Base-by-base conservation (phyloP, 2,113 vertebrate genomes). In the Pao palembangensis region DNA sequence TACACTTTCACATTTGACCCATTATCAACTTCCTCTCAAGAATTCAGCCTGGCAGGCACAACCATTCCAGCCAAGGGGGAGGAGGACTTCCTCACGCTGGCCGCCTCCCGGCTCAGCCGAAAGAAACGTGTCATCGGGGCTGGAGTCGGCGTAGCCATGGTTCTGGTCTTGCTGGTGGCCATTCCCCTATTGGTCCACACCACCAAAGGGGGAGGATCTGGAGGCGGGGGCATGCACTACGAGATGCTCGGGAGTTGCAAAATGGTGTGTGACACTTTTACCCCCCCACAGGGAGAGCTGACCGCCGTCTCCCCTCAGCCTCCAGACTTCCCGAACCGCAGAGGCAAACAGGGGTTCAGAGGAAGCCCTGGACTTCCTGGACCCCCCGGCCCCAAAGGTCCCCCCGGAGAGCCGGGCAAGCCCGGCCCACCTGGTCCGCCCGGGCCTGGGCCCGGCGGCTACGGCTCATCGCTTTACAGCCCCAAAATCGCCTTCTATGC, bases 401-500 rank as follows among this genome's bases (percentile, higher is more conserved):
- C 95, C 0, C 92, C 93, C 0, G 95, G 95, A 55, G 96, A 96
- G 23, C 94, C 94, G 0, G 96, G 95, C 16, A 92, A 94, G 50
- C 94, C 94, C 0, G 95, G 96, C 0, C 94, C 93, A 0, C 94
- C 93, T 0, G 93, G 96, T 0, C 94, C 93, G 0, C 93, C 93
- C 0, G 94, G 95, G 0, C 94, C 95, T 0, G 96, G 96, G 0
- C 92, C 94, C 0, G 94, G 94, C 2, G 95, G 94, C 8, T 93
- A 94, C 12, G 91, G 91, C 31, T 87, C 92, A 8, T 94, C 95
- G 1, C 88, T 92, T 81, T 96, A 98, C 85, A 92, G 92, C 69
- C 94, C 94, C 56, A 95, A 96, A 69, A 98, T 98, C 2, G 96
- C 96, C 46, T 98, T 98, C 84, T 98, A 98, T 1, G 95, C 95